These are phyloP conservation scores for Leiothrix lutea DNA, from an alignment of 2,113 vertebrate species.

Conservation along the genomic window DNA sequence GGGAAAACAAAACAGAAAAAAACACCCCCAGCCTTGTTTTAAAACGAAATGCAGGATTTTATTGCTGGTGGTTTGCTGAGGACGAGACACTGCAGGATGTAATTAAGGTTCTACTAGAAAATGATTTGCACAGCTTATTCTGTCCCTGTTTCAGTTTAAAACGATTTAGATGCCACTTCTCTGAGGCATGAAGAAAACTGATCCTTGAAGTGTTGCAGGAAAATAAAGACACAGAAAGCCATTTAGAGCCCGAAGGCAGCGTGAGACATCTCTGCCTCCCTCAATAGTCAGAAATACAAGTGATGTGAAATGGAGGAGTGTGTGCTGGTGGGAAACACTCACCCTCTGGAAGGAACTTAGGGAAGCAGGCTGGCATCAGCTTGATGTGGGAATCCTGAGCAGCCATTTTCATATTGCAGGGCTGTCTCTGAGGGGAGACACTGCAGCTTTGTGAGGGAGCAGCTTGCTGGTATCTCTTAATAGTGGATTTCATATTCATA, in stretches of 20 bases:
- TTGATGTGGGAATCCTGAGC: slow-evolving; percentile 1
- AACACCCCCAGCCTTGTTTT: slow-evolving; percentile 25
- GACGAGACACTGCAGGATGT: slow-evolving; percentile 60
- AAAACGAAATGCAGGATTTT: slow-evolving; percentile 58
- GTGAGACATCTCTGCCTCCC: slow-evolving; percentile 23
- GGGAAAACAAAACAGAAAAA: slow-evolving; percentile 59
- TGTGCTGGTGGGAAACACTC: not conserved
- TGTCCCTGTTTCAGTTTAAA: slow-evolving; percentile 48
- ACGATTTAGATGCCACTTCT: slow-evolving; percentile 54
- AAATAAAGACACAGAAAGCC: slow-evolving; percentile 58
- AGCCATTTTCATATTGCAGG: not conserved
- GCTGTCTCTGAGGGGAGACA: not conserved
- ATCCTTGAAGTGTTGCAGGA: slow-evolving; percentile 55
- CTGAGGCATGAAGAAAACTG: slow-evolving; percentile 55
- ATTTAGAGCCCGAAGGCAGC: slow-evolving; percentile 46
- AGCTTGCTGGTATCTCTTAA: not conserved
- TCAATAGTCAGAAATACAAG: slow-evolving; percentile 29
- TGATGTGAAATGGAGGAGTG: slow-evolving; percentile 18
- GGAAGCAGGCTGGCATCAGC: not conserved
- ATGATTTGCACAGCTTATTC: slow-evolving; percentile 63
- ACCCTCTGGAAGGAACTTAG: not conserved
- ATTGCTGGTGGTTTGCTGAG: slow-evolving; percentile 54
- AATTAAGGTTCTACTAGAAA: slow-evolving; percentile 63
- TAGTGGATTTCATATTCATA: not conserved
- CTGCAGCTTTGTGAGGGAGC: not conserved